Evolutionary conservation across 2,797 vertebrate genomes (phyloP).

Genomic region (Phoebastria nigripes): DNA sequence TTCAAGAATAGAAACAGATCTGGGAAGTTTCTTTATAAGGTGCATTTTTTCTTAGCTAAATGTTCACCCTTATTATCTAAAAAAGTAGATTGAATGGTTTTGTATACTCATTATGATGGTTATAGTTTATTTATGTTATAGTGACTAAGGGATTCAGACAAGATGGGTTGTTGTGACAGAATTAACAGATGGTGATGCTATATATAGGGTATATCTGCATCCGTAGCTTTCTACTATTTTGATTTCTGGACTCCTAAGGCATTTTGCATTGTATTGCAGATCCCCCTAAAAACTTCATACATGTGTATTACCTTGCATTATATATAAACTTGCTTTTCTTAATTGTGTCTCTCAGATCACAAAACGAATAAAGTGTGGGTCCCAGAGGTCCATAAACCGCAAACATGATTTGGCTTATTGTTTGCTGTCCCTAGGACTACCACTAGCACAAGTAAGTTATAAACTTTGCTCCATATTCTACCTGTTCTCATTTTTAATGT

Average conservation of each 20-base stretch:
- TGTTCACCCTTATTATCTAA: not conserved
- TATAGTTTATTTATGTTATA: not conserved
- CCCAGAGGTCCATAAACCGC: not conserved
- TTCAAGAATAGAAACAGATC: not conserved
- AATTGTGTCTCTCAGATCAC: not conserved
- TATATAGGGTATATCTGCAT: not conserved
- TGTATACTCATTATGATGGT: not conserved
- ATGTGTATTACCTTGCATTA: not conserved
- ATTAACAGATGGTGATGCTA: not conserved
- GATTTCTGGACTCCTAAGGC: not conserved
- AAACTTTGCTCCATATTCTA: not conserved
- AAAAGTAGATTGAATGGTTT: not conserved
- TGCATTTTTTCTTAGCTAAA: not conserved
- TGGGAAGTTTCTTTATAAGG: not conserved
- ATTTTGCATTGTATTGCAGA: not conserved
- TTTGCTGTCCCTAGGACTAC: not conserved
- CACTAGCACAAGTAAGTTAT: not conserved
- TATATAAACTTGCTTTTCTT: not conserved
- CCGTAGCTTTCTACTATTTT: not conserved
- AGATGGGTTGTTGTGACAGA: not conserved
- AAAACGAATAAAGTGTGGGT: not conserved
- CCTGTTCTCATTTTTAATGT: not conserved
- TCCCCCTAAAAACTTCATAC: not conserved
- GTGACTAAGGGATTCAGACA: not conserved
- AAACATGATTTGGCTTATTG: not conserved